These are phyloP conservation scores for Pedicia rivosa DNA, from an alignment of 2,888 invertebrate genomes.

Conservation along the genomic window DNA sequence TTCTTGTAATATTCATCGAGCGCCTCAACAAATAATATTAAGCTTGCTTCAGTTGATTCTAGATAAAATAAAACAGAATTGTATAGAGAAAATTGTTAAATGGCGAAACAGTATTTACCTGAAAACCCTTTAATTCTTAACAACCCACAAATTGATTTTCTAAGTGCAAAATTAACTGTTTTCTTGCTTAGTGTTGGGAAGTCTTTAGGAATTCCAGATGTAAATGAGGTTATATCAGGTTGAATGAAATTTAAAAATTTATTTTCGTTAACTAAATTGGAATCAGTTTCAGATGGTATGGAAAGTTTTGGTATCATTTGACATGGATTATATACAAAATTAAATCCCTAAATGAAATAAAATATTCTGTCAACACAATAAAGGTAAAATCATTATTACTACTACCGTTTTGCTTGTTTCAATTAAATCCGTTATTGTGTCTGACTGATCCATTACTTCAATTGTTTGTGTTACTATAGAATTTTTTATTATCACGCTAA, in stretches of 20 bases:
- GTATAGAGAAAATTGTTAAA: neutral
- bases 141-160: constrained; percentile 26
- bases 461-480: constrained; percentile 28
- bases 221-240: constrained; percentile 22
- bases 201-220: constrained; percentile 19
- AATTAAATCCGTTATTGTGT: constrained; percentile 26
- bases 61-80: neutral
- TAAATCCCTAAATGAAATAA: no score
- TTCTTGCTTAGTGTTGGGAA: constrained; percentile 19
- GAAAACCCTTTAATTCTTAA: constrained; percentile 26
- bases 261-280: constrained; percentile 23
- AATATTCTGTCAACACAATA: no score
- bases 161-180: constrained; percentile 20
- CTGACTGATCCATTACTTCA: constrained; percentile 30
- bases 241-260: constrained; percentile 29
- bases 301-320: constrained; percentile 30
- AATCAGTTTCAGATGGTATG: constrained; percentile 26
- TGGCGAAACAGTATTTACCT: constrained; percentile 14
- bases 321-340: constrained; percentile 25
- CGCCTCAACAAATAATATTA: constrained; percentile 24
- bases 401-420: no score
- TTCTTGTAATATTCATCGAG: constrained; percentile 23
- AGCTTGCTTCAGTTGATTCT: constrained; percentile 20
- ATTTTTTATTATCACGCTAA: no score
- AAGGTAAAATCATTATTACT: no score